Evolutionary conservation across 2,888 invertebrate genomes (phyloP).

Genomic region (Aphrophora alni): DNA sequence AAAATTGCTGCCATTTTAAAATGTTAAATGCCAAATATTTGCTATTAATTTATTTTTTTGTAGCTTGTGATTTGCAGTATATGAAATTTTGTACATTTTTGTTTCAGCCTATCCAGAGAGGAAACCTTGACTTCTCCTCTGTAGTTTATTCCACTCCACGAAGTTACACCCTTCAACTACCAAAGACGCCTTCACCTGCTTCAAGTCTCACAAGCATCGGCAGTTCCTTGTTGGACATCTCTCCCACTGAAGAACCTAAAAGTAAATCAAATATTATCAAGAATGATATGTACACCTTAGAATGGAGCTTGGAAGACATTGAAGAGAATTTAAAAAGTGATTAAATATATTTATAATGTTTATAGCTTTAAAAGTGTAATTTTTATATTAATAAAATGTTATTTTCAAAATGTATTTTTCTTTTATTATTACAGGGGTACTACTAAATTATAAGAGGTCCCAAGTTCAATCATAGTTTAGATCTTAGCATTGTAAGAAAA

Average conservation of each 20-base stretch:
- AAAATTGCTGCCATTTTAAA: no score
- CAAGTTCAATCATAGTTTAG: no score
- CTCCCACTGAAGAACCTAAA: not conserved
- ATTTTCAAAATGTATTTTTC: not conserved
- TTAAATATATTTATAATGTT: not conserved
- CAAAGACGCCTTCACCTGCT: slow-evolving; percentile 17
- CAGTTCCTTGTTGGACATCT: slow-evolving; percentile 26
- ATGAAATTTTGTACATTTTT: no score
- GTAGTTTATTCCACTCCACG: not conserved
- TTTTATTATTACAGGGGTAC: not conserved
- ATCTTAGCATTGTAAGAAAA: no score
- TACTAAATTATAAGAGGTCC: no score
- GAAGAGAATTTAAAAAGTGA: slow-evolving; percentile 23
- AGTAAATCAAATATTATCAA: no score
- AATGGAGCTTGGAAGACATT: slow-evolving; percentile 26
- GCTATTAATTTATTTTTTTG: no score
- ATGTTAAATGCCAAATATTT: no score
- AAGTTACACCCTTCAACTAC: not conserved
- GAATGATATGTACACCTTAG: not conserved
- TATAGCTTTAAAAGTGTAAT: no score
- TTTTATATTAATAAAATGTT: no score
- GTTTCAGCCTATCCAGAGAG: not conserved
- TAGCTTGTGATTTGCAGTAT: no score
- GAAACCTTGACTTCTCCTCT: not conserved
- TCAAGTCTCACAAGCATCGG: slow-evolving; percentile 24